These are phyloP conservation scores for Calliopsis andreniformis DNA, from an alignment of 1,140 invertebrate genomes.

Conservation along the genomic window DNA sequence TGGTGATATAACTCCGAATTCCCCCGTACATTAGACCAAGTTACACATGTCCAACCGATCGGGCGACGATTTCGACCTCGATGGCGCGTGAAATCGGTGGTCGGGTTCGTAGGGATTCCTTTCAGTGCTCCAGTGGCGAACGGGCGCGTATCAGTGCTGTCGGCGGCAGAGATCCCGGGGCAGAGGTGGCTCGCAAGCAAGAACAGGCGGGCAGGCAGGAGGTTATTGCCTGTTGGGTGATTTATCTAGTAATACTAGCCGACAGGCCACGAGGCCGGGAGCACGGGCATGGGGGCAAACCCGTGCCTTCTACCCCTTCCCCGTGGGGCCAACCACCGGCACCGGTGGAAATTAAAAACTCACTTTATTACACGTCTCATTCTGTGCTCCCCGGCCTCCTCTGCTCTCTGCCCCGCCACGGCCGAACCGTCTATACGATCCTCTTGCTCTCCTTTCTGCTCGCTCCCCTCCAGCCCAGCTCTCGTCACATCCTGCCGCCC, in stretches of 20 bases:
- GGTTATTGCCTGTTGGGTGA: constrained; percentile 82
- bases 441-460: constrained; percentile 37
- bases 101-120: constrained; percentile 21
- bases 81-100: constrained; percentile 51
- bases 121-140: constrained; percentile 51
- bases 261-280: constrained; percentile 77
- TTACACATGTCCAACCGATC: no score
- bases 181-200: constrained; percentile 53
- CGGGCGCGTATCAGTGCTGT: constrained; percentile 72
- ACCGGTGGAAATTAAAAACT: constrained; percentile 81
- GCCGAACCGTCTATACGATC: constrained; percentile 40
- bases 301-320: constrained; percentile 71
- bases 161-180: constrained; percentile 59
- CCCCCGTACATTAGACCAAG: no score
- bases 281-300: constrained; percentile 57
- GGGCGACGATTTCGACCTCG: neutral
- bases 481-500: constrained; percentile 57
- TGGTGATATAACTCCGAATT: no score
- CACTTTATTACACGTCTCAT: constrained; percentile 82
- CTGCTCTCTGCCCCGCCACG: constrained; percentile 27
- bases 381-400: constrained; percentile 66
- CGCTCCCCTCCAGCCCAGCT: neutral
- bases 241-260: constrained; percentile 82
- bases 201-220: constrained; percentile 59
- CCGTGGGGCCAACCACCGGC: constrained; percentile 72